phyloP scores from a whole-genome alignment of 2,888 invertebrate genomes.

The Nemurella pictetii region DNA sequence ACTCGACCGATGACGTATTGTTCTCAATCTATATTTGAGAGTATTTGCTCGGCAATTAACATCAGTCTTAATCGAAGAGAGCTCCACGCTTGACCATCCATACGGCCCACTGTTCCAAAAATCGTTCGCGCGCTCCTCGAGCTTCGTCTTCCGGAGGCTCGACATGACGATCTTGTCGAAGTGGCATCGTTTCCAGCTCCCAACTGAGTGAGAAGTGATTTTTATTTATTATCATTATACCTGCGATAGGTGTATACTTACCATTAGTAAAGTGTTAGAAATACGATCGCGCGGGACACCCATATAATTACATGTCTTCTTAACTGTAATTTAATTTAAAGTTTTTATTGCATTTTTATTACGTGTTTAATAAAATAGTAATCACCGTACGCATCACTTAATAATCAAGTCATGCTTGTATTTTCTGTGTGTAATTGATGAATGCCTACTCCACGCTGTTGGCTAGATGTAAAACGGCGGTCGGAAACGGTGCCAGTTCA shows the following conservation, averaged over 20 bases:
- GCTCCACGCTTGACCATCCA: not conserved
- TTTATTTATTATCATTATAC: not conserved
- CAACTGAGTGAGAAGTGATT: not conserved
- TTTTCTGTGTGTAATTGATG: conserved; percentile 3
- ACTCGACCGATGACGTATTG: not conserved
- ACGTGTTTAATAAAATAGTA: not conserved
- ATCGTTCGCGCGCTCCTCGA: too few relatives aligned
- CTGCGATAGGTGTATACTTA: not conserved
- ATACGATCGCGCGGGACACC: not conserved
- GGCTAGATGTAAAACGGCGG: not conserved
- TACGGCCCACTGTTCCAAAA: not conserved
- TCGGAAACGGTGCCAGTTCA: conserved; percentile 28
- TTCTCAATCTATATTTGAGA: not conserved
- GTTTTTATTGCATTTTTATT: not conserved
- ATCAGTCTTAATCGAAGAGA: not conserved
- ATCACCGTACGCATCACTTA: not conserved
- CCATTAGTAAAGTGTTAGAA: not conserved
- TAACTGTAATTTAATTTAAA: conserved; percentile 13
- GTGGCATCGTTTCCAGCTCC: not conserved
- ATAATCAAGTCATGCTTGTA: not conserved
- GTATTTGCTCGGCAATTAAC: not conserved
- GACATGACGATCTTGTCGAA: not conserved
- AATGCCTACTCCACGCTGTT: not conserved
- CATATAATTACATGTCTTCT: not conserved
- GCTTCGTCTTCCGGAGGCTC: not conserved